These are phyloP conservation scores for Hypsibius dujardini DNA, from an alignment of 1,140 invertebrate species.

Conservation along the genomic window DNA sequence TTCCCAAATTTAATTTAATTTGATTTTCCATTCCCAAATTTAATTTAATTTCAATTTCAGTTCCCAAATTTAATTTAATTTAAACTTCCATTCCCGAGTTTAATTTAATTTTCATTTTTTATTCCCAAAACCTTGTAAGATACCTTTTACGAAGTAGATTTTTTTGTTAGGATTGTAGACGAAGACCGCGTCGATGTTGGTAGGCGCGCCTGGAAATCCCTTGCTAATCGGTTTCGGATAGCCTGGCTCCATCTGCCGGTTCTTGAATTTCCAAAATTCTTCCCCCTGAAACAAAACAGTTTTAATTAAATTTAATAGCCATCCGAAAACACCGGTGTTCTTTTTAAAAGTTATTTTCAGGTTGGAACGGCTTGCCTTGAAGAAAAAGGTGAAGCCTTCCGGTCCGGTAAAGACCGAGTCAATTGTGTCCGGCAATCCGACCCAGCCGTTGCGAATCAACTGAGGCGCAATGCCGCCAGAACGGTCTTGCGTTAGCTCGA, in stretches of 20 bases:
- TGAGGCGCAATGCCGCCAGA: conserved; percentile 53
- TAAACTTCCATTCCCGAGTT: not conserved
- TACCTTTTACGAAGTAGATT: conserved; percentile 44
- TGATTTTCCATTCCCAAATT: too few relatives aligned
- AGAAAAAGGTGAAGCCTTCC: conserved; percentile 79
- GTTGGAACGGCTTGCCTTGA: conserved; percentile 40
- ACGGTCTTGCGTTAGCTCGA: conserved; percentile 39
- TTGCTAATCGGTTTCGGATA: conserved; percentile 16
- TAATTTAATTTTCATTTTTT: not conserved
- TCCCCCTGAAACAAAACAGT: conserved; percentile 41
- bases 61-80: too few relatives aligned
- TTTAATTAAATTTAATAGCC: not conserved
- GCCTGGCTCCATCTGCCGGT: conserved; percentile 37
- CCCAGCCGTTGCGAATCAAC: conserved; percentile 54
- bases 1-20: too few relatives aligned
- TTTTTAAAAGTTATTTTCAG: conserved; percentile 25
- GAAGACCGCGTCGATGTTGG: conserved; percentile 9
- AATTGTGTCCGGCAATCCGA: conserved; percentile 61
- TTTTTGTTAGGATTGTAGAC: not conserved
- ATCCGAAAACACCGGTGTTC: conserved; percentile 13
- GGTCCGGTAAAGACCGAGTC: conserved; percentile 75
- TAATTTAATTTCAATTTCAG: too few relatives aligned
- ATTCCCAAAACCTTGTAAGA: too few relatives aligned
- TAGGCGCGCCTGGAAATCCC: conserved; percentile 18
- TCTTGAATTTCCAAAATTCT: conserved; percentile 77